Base-by-base conservation (phyloP, 2,888 invertebrate species). In the Troilus luridus region DNA sequence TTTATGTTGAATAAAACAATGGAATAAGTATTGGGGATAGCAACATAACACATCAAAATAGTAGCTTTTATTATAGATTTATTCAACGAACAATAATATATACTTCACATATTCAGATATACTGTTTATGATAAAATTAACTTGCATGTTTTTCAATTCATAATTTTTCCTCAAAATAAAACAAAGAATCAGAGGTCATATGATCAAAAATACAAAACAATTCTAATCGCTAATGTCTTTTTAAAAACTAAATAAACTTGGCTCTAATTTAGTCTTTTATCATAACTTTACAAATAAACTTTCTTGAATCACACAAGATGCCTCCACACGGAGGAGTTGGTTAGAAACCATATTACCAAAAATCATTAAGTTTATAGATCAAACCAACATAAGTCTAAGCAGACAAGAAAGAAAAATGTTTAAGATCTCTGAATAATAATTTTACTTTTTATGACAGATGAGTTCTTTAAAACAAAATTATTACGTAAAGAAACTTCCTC, bases 101-200 rank as follows among this genome's bases (percentile, higher is more conserved):
- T 77, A 77, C 41, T 77, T 77, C 8, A 7, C 27, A 77, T 77
- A 77, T 17, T 19, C 41, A 77, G 6, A 72, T 72, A 14, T 27
- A 17, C 72, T 72, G 27, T 77, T 77, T 77, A 77, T 77, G 72
- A 77, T 41, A 77, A 77, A 77, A 77, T 77, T 41, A 72, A 72
- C 27, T 72, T 72, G 27, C 12, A 27, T 41, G 27, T 77, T 77
- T 41, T 77, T 41, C 27, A 77, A 0, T 77, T 17, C 9, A 27
- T 19, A 41, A 27, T 77, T 41, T 41, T 77, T 41, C 27, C 17
- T 77, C 41, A 41, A 27, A 77, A 77, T 77, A 27, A 72, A 62
- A 62, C 72, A 77, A 77, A 77, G 72, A 41, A 41, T 41, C 72
- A 77, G 17, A 10, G 41, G 2, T 27, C 24, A 67, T 27, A 77